Conservation (phyloP, 2,888 invertebrate genomes). For the Ectemnius cavifrons region DNA sequence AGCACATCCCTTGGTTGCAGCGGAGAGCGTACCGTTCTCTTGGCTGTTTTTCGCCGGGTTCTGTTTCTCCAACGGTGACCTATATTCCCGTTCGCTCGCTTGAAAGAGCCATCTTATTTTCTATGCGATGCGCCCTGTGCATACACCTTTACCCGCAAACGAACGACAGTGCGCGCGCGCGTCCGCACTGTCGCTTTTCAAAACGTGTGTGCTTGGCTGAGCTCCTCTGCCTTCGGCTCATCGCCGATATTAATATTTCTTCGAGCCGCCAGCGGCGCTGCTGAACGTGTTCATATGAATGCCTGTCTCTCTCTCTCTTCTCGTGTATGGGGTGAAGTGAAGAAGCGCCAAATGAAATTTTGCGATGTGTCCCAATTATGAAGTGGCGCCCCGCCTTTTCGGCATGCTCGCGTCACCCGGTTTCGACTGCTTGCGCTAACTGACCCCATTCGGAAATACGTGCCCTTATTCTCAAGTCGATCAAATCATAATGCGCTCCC, state of each 20-base stretch:
- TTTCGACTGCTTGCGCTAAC: no score
- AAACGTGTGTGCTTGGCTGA: background rate
- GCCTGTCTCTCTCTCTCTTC: no score
- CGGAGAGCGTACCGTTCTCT: background rate
- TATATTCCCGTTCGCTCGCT: slow-evolving; percentile 23
- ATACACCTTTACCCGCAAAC: no score
- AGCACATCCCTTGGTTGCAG: background rate
- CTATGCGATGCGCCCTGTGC: slow-evolving; percentile 22
- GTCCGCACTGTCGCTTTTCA: background rate
- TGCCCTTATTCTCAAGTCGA: no score
- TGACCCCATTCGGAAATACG: no score
- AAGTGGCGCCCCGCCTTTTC: no score
- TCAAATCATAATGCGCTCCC: no score
- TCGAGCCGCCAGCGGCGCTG: background rate
- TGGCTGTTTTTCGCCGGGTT: slow-evolving; percentile 25
- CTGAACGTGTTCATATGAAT: background rate
- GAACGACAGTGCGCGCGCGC: background rate
- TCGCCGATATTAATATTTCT: slow-evolving; percentile 1
- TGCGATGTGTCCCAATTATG: no score
- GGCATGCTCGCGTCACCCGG: no score
- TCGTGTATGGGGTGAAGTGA: no score
- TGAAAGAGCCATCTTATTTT: slow-evolving; percentile 41
- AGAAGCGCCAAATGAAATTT: no score
- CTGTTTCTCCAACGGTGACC: slow-evolving; percentile 30
- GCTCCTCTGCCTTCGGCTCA: background rate